Base-by-base conservation (phyloP, 2,797 vertebrate species). In the Pangasius djambal region DNA sequence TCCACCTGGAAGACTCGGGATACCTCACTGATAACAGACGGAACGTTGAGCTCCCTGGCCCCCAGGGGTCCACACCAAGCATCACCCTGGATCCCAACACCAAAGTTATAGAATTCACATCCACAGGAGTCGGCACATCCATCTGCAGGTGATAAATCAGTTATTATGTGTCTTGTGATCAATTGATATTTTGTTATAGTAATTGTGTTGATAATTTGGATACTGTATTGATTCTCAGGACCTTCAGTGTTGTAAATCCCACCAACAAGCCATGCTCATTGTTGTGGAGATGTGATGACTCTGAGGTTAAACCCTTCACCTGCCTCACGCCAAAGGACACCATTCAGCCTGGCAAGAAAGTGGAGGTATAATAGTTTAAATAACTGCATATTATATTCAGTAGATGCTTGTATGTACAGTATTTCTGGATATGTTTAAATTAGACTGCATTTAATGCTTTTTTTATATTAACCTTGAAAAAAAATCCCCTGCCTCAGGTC, bases 171-270 rank as follows among this genome's bases (percentile, higher is more conserved):
- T 72, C 55, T 48, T 52, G 31, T 52, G 40, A 20, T 61, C 55
- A 28, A 40, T 20, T 67, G 1, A 40, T 16, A 7, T 34, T 82
- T 34, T 9, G 22, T 75, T 57, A 31, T 67, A 55, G 22, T 57
- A 61, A 77, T 50, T 83, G 31, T 67, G 25, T 40, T 18, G 13
- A n/a, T 79, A 1, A 79, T 77, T 31, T 3, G 10, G 22, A 86
- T 61, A 16, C n/a, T 28, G 75, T 86, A 57, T 74, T 78, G 10
- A 85, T 34, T 83, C 74, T 87, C 93, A 99, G 98, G 93, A 93
- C 92, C 83, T 98, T 99, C 83, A 93, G 85, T 40, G 94, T 97
- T 83, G 65, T 97, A 92, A 99, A 99, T 94, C 97, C 97, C 10
- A 98, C 97, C 86, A 94, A 87, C 70, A 94, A 92, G 10, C n/a